These are phyloP conservation scores for Scaptomyza reducta DNA, from an alignment of 2,888 invertebrate genomes.

Conservation along the genomic window DNA sequence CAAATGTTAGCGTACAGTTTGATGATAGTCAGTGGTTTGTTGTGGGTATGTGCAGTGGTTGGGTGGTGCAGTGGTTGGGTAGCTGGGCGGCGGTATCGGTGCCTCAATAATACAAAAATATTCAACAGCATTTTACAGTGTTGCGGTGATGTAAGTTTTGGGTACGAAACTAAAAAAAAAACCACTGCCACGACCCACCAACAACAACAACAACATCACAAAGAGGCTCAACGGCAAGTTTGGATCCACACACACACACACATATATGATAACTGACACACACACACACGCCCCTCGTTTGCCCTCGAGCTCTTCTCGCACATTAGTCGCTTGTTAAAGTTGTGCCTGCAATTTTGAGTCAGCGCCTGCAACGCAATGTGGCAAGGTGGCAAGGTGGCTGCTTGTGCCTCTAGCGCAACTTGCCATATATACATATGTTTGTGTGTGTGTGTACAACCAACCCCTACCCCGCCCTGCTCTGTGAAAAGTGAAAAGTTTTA, in stretches of 20 bases:
- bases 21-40: background rate
- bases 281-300: slow-evolving; percentile 20
- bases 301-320: slow-evolving; percentile 6
- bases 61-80: background rate
- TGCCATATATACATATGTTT: background rate
- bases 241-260: slow-evolving; percentile 28
- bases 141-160: slow-evolving; percentile 73
- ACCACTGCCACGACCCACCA: slow-evolving; percentile 53
- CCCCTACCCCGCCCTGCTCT: background rate
- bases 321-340: slow-evolving; percentile 59
- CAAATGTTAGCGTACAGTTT: background rate
- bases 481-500: slow-evolving; percentile 39
- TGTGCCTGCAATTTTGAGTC: slow-evolving; percentile 40
- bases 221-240: slow-evolving; percentile 15
- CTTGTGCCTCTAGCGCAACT: slow-evolving; percentile 12
- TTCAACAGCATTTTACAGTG: slow-evolving; percentile 74
- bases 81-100: slow-evolving; percentile 1
- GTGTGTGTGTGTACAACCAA: background rate
- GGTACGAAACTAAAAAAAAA: background rate
- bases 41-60: background rate
- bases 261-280: slow-evolving; percentile 32
- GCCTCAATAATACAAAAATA: slow-evolving; percentile 73
- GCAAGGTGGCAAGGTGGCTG: slow-evolving; percentile 27
- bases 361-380: slow-evolving; percentile 1
- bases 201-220: background rate